These are phyloP conservation scores for Chironomus tepperi DNA, from an alignment of 1,140 invertebrate genomes.

Conservation along the genomic window DNA sequence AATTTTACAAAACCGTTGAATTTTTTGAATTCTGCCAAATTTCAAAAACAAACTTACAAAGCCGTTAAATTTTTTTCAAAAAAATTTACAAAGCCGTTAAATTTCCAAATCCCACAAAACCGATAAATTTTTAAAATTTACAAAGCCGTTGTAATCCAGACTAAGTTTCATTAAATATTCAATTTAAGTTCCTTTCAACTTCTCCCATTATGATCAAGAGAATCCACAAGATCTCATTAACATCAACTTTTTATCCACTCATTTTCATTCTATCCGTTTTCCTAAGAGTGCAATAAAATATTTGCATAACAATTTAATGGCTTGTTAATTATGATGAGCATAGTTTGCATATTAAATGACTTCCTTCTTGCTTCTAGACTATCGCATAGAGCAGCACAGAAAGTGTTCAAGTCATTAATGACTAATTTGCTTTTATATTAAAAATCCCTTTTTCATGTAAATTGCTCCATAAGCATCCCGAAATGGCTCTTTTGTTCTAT, in stretches of 20 bases:
- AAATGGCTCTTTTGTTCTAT: background rate
- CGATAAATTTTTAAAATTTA: too few relatives aligned
- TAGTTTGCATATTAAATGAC: conserved; percentile 21
- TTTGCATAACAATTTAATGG: conserved; percentile 18
- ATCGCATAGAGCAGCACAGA: background rate
- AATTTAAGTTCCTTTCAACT: too few relatives aligned
- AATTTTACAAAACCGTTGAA: too few relatives aligned
- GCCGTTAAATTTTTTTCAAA: background rate
- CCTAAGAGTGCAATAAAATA: conserved; percentile 4
- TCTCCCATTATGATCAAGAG: too few relatives aligned
- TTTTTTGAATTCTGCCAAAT: too few relatives aligned
- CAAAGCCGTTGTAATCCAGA: too few relatives aligned
- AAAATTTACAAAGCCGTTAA: background rate
- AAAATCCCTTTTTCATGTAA: conserved; percentile 22
- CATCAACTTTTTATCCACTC: background rate
- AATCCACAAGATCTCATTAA: background rate
- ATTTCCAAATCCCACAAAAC: too few relatives aligned
- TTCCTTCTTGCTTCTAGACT: background rate
- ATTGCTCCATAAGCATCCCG: background rate
- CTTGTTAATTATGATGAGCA: conserved; percentile 21
- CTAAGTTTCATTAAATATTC: too few relatives aligned
- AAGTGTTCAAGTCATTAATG: background rate
- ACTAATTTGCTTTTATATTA: conserved; percentile 1
- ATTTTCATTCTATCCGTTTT: too few relatives aligned
- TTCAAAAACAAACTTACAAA: too few relatives aligned